Conservation (phyloP, 2,797 vertebrate species). For the Ptychadena robeensis region DNA sequence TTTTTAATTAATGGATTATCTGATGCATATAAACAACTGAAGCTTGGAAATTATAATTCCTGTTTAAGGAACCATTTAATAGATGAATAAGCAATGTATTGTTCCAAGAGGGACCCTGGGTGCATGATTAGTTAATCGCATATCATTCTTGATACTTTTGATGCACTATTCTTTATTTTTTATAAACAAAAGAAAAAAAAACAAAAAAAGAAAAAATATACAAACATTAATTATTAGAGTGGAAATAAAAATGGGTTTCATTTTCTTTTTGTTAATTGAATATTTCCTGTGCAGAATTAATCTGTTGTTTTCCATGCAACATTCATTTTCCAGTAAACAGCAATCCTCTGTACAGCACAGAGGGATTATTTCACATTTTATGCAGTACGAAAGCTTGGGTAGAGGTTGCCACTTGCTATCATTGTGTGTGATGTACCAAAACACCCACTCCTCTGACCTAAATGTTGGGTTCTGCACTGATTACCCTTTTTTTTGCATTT, state of each 20-base stretch:
- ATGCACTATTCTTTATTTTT: too few species aligned
- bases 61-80: too few species aligned
- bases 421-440: constrained; percentile 1
- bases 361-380: neutral
- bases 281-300: neutral
- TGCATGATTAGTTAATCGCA: too few species aligned
- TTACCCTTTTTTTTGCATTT: neutral
- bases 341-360: neutral
- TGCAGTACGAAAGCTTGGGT: neutral
- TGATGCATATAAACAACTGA: too few species aligned
- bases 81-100: too few species aligned
- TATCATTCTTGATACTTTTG: too few species aligned
- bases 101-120: too few species aligned
- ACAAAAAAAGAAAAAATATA: too few species aligned
- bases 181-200: too few species aligned
- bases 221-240: neutral
- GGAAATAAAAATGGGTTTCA: neutral
- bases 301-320: neutral
- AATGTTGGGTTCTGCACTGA: neutral
- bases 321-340: neutral
- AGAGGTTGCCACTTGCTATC: neutral
- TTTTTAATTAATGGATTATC: too few species aligned
- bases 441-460: neutral
- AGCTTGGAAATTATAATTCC: too few species aligned
- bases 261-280: neutral